Evolutionary conservation across 2,797 vertebrate species (phyloP).

Genomic region (Sus cebifrons): DNA sequence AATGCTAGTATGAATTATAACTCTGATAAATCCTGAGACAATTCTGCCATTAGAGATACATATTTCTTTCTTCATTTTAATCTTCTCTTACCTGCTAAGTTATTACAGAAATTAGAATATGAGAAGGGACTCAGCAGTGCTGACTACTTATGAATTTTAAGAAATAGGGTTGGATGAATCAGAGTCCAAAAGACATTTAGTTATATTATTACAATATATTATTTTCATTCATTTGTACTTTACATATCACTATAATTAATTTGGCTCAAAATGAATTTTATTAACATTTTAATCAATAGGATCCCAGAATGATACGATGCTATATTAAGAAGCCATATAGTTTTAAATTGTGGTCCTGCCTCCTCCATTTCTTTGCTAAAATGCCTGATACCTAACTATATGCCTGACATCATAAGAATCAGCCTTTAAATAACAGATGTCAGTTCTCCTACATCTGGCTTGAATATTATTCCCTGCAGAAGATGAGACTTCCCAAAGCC

Average conservation of each 20-base stretch:
- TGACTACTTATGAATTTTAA: neutral
- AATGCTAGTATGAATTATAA: neutral
- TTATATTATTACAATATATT: neutral
- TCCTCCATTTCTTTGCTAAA: neutral
- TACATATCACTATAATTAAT: neutral
- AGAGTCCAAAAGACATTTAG: neutral
- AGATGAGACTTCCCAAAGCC: constrained; percentile 77
- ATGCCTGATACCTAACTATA: constrained; percentile 58
- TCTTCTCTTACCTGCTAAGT: neutral
- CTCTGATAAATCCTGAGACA: neutral
- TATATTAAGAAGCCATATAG: neutral
- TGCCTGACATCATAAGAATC: constrained; percentile 43
- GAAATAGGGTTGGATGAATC: neutral
- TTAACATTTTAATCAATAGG: neutral
- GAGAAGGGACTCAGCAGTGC: neutral
- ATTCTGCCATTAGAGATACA: neutral
- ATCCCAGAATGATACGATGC: neutral
- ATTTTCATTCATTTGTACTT: constrained; percentile 36
- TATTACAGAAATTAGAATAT: neutral
- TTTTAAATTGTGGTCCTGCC: neutral
- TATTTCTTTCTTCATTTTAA: constrained; percentile 3
- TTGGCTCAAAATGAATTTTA: neutral
- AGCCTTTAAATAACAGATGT: constrained; percentile 80
- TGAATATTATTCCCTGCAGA: constrained; percentile 74
- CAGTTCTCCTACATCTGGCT: constrained; percentile 62